These are phyloP conservation scores for Epinephelus cyanopodus DNA, from an alignment of 2,113 vertebrate species.

Conservation along the genomic window DNA sequence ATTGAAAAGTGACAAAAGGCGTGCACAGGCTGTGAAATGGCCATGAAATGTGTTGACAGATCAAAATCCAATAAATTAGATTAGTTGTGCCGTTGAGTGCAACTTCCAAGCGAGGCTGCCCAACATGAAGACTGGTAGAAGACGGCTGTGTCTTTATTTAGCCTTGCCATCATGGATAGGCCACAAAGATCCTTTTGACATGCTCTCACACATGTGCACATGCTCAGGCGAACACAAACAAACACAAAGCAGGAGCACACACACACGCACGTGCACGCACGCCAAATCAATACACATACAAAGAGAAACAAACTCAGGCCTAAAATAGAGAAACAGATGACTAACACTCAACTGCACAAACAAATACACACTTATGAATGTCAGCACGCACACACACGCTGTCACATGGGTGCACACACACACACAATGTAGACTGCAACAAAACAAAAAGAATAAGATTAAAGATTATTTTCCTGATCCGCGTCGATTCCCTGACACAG, in stretches of 20 bases:
- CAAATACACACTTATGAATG: conserved; percentile 10
- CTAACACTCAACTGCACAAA: conserved; percentile 35
- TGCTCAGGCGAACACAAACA: conserved; percentile 15
- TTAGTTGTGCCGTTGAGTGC: conserved; percentile 26
- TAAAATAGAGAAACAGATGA: conserved; percentile 66
- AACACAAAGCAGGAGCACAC: conserved; percentile 18
- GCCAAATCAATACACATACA: conserved; percentile 18
- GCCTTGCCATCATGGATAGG: conserved; percentile 55
- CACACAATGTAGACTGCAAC: background rate
- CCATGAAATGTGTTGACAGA: conserved; percentile 1
- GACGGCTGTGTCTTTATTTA: conserved; percentile 68
- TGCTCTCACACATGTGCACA: conserved; percentile 3
- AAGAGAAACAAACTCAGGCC: conserved; percentile 48
- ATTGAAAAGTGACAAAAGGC: conserved; percentile 16
- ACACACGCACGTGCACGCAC: background rate
- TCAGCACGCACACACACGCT: conserved; percentile 16
- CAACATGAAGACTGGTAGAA: conserved; percentile 49
- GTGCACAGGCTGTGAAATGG: background rate
- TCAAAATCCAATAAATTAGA: background rate
- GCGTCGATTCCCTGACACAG: conserved; percentile 10
- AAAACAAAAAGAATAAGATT: background rate
- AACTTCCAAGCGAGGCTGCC: conserved; percentile 39
- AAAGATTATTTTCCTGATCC: background rate
- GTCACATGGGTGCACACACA: background rate
- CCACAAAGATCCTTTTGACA: conserved; percentile 52